Evolutionary conservation across 2,113 vertebrate species (phyloP).

Genomic region (Notiomystis cincta): DNA sequence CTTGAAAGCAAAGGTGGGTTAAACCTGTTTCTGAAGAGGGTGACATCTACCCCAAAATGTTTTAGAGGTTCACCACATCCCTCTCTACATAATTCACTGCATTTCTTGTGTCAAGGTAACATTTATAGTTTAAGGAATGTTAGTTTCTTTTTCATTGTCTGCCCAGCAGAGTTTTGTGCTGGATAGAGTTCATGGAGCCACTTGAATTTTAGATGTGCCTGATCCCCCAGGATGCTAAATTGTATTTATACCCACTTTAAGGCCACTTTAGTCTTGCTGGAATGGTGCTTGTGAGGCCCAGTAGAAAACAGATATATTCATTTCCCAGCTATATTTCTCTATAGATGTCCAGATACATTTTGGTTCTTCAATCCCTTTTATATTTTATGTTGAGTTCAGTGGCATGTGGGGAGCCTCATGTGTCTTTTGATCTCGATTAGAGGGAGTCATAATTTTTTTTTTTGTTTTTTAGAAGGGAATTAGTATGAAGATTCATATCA

Average conservation of each 20-base stretch:
- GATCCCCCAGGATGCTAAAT: background rate
- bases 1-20: background rate
- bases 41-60: background rate
- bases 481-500: background rate
- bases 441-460: background rate
- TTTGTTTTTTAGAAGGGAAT: background rate
- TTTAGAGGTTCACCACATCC: background rate
- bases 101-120: background rate
- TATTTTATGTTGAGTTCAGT: background rate
- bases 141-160: background rate
- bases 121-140: background rate
- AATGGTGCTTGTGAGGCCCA: background rate
- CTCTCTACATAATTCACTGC: background rate
- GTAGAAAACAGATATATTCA: background rate
- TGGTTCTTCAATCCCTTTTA: background rate
- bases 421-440: background rate
- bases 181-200: background rate
- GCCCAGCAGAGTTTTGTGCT: background rate
- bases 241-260: background rate
- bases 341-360: background rate
- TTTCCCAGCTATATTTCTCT: background rate
- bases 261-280: background rate
- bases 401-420: background rate
- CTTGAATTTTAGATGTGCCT: background rate
- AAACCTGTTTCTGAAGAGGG: background rate